Evolutionary conservation across 2,113 vertebrate genomes (phyloP).

Genomic region (Ploceus nigricollis): DNA sequence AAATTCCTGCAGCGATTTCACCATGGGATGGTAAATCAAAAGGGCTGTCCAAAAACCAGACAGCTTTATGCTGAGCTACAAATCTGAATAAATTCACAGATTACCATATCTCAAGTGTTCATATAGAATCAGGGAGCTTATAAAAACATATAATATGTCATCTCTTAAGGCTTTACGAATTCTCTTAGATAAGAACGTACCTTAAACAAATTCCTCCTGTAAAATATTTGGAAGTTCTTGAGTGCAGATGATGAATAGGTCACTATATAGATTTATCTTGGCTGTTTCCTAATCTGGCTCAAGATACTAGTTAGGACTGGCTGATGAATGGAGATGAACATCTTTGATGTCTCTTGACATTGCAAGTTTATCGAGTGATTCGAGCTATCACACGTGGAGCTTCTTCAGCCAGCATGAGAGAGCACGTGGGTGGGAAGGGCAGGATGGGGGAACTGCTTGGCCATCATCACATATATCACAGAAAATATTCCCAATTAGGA

Average conservation of each 20-base stretch:
- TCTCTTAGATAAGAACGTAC: constrained; percentile 33
- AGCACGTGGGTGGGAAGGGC: neutral
- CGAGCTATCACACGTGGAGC: neutral
- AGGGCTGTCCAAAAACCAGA: constrained; percentile 46
- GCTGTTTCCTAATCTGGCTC: neutral
- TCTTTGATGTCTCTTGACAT: neutral
- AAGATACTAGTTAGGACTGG: neutral
- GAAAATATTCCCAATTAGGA: neutral
- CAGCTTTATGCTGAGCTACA: constrained; percentile 32
- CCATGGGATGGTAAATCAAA: constrained; percentile 64
- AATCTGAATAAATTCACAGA: constrained; percentile 36
- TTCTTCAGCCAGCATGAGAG: neutral
- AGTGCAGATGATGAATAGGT: neutral
- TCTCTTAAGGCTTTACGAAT: neutral
- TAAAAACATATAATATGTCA: constrained; percentile 12
- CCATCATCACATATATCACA: accelerated
- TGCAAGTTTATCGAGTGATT: neutral
- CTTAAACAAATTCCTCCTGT: constrained; percentile 21
- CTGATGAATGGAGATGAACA: neutral
- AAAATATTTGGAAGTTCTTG: neutral
- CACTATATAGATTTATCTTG: neutral
- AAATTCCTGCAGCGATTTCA: constrained; percentile 53
- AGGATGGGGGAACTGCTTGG: neutral
- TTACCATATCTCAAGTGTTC: neutral
- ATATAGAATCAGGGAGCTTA: constrained; percentile 4